These are phyloP conservation scores for Crotalus horridus DNA, from an alignment of 2,113 vertebrate genomes.

Conservation along the genomic window DNA sequence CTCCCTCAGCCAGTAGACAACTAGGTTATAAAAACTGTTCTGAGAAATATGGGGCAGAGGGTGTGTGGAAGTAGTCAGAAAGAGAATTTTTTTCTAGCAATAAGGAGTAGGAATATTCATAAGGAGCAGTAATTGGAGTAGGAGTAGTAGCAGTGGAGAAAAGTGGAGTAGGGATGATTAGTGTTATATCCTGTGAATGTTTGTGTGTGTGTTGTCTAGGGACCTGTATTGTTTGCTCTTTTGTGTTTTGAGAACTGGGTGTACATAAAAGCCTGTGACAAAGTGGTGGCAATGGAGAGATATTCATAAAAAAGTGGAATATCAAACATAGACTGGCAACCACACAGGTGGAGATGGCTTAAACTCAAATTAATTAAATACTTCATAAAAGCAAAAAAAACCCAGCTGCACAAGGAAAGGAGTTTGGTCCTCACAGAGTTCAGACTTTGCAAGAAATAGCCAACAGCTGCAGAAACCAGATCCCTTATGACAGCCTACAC, in stretches of 20 bases:
- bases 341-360: not conserved
- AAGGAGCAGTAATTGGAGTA: not conserved
- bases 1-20: not conserved
- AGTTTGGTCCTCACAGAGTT: not conserved
- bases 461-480: not conserved
- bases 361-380: not conserved
- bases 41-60: not conserved
- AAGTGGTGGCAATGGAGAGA: not conserved
- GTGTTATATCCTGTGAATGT: not conserved
- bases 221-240: not conserved
- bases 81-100: not conserved
- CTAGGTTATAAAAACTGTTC: not conserved
- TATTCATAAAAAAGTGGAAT: not conserved
- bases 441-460: not conserved
- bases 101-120: too few species aligned
- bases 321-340: not conserved
- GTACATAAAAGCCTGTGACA: not conserved
- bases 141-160: not conserved
- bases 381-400: not conserved
- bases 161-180: not conserved
- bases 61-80: not conserved
- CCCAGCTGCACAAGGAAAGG: not conserved
- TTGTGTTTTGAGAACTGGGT: not conserved
- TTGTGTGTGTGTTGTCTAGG: not conserved
- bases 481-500: not conserved